Base-by-base conservation (phyloP, 2,113 vertebrate genomes). In the Bujurquina vittata region DNA sequence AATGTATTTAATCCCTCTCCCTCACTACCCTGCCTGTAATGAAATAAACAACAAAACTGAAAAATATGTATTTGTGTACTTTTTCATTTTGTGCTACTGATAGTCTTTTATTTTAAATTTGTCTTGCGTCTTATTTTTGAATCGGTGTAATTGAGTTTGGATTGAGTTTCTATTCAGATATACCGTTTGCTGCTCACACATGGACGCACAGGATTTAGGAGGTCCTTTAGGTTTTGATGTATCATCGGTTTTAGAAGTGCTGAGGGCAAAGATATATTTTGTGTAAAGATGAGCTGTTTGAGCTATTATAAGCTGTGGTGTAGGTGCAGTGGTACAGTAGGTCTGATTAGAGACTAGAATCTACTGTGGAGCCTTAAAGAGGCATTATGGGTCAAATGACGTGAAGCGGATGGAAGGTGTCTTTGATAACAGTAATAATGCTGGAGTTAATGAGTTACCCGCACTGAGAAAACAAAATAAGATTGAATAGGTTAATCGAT, bases 1-100 rank as follows among this genome's bases (percentile, higher is more conserved):
- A 96, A 96, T 96, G 95, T 96, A 96, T 94, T 93, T 91, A 91
- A 87, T 61, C 86, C 91, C 83, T 81, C 40, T 60, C 85, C 89
- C 89, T 81, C 81, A 91, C 87, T 93, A 82, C 88, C 92, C 93
- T 91, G 93, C 94, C 94, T 95, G 94, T 94, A 93, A 95, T 92
- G 72, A 79, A 95, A 95, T 95, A 95, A 95, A 95, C 81, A 89
- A 90, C 86, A 93, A 9, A 94, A 92, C 80, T 92, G 86, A 81
- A 78, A 81, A 88, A 7, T 29, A 37, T 83, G 23, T 22, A 52
- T 43, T 23, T 78, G 20, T 85, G 79, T 56, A 77, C 52, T 86
- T 23, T 56, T 72, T 75, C 2, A 80, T 15, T 14, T 31, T 76
- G 9, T 35, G 2, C 17, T 49, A 29, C 26, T 54, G 7, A n/a